Evolutionary conservation across 2,888 invertebrate species (phyloP), one percentile per base, ranked within the genome.

Genomic region (Plemyria rubiginata): DNA sequence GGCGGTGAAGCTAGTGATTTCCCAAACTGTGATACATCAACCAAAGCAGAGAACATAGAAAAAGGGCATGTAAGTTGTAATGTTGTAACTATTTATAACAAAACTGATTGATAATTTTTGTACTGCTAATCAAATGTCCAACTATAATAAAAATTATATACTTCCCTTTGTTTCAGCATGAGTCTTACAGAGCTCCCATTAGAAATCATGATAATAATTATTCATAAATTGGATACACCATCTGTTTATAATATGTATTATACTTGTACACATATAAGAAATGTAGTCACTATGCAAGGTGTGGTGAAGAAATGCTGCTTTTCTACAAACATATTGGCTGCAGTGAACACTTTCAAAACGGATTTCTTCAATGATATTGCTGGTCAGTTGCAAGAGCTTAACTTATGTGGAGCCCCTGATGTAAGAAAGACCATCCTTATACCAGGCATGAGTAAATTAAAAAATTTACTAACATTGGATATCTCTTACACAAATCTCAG

Each of bases 181-280:
- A 62, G 49, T 40, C 60, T 83, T 11, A 62, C 60, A 29, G 71
- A 79, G 28, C 75, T 89, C n/a, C 90, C 90, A 6, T 82, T 84
- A 70, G 91, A 91, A 76, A 73, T 91, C 29, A 68, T 90, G n/a
- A 76, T 88, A 22, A 79, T 87, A 16, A 87, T 91, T 16, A 66
- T 86, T 9, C 81, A 76, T 66, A 59, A 78, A 52, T 70, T 90
- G 68, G 87, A 89, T 71, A 60, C 79, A 7, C 72, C 68, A 59
- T 78, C 87, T n/a, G 49, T 79, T 46, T 63, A 67, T 36, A 82
- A 72, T 68, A 67, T 90, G 59, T 85, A 82, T 62, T 70, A 82
- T 41, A 77, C 86, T 36, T 86, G 83, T 68, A 62, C 52, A 41
- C 62, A 68, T 54, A 59, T 86, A 1, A 80, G 74, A 68, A 73